Evolutionary conservation across 2,888 invertebrate genomes (phyloP).

Genomic region (Netelia fuscicornis): DNA sequence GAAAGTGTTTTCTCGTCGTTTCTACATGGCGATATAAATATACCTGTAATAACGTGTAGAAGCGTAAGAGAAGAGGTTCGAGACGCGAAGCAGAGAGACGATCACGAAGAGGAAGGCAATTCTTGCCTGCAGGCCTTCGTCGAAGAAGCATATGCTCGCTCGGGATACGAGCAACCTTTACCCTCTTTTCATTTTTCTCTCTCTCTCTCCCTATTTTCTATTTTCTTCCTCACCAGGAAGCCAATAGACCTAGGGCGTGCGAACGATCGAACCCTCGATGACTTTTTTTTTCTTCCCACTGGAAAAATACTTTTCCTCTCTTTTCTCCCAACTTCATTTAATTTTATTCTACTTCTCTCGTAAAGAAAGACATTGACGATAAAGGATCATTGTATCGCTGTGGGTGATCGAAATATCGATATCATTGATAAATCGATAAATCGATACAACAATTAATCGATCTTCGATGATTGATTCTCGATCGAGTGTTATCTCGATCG

Average conservation of each 20-base stretch:
- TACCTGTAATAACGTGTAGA: background rate
- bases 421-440: background rate
- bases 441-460: background rate
- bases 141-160: constrained; percentile 22
- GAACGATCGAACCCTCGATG: background rate
- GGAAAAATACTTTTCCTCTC: background rate
- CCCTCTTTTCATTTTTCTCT: constrained; percentile 35
- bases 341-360: too few relatives aligned
- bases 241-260: background rate
- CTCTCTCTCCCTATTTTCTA: background rate
- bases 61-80: background rate
- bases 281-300: background rate
- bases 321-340: background rate
- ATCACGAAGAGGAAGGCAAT: constrained; percentile 10
- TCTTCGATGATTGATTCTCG: background rate
- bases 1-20: constrained; percentile 55
- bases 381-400: background rate
- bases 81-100: background rate
- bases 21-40: constrained; percentile 5
- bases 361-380: background rate
- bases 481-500: background rate
- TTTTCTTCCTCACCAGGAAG: background rate
- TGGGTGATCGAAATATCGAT: background rate
- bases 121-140: constrained; percentile 34
- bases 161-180: constrained; percentile 42